Percentiles rank a stretch among this genome's conserved stretches.
phyloP scores from a whole-genome alignment of 2,888 invertebrate genomes.

The Parnassius mnemosyne region DNA sequence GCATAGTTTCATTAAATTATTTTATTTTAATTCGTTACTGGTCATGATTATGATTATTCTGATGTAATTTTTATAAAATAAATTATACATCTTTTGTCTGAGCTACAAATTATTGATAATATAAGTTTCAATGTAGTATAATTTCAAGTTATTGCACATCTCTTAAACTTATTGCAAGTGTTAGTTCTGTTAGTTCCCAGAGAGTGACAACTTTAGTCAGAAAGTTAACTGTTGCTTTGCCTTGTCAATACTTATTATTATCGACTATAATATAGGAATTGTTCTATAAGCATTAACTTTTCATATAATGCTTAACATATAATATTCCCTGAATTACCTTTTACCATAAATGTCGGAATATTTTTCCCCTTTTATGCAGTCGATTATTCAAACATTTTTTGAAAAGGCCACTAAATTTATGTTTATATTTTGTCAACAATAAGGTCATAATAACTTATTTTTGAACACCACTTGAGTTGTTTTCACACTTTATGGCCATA shows the following conservation, averaged over 20 bases:
- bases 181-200: slow-evolving; percentile 9
- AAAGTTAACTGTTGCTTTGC: slow-evolving; percentile 12
- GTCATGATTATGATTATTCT: too few species aligned
- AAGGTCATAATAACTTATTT: too few species aligned
- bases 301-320: slow-evolving; percentile 9
- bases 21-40: too few species aligned
- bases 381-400: too few species aligned
- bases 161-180: background rate
- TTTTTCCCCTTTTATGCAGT: too few species aligned
- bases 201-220: background rate
- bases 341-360: background rate
- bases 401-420: too few species aligned
- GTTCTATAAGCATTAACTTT: slow-evolving; percentile 9
- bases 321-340: background rate
- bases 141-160: background rate
- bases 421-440: too few species aligned
- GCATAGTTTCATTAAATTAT: too few species aligned
- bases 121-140: background rate
- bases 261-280: slow-evolving; percentile 16
- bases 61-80: background rate
- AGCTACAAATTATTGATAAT: background rate
- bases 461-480: slow-evolving; percentile 1
- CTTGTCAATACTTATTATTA: background rate
- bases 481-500: background rate
- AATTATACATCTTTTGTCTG: background rate